Conservation (phyloP, 2,113 vertebrate species). For the Heterotilapia buettikoferi region DNA sequence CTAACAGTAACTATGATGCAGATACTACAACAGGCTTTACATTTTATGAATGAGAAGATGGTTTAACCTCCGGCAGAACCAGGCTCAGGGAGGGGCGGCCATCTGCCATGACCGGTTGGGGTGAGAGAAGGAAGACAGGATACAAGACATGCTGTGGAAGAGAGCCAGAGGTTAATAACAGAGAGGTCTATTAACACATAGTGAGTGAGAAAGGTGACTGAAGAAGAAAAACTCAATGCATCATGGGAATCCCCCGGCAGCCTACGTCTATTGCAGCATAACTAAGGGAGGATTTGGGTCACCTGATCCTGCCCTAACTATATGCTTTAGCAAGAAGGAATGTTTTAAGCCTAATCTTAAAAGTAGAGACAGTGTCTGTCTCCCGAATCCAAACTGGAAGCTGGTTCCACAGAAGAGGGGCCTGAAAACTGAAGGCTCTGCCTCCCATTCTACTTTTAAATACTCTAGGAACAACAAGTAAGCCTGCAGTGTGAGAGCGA, state of each 20-base stretch:
- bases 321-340: background rate
- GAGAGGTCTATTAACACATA: background rate
- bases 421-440: background rate
- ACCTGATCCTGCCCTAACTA: background rate
- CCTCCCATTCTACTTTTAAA: background rate
- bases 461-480: background rate
- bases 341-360: fast-evolving
- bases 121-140: background rate
- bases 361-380: background rate
- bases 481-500: fast-evolving
- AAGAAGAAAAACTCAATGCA: background rate
- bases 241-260: fast-evolving
- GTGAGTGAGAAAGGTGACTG: background rate
- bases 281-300: background rate
- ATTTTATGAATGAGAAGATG: background rate
- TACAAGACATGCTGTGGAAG: fast-evolving
- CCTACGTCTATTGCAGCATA: background rate
- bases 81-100: background rate
- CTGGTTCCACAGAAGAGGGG: background rate
- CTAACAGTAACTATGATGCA: background rate
- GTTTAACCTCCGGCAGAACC: background rate
- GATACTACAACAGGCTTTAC: background rate
- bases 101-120: fast-evolving
- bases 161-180: background rate
- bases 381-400: fast-evolving